These are phyloP conservation scores for Drosophila diplacantha DNA, from an alignment of 2,888 invertebrate species.

Conservation along the genomic window DNA sequence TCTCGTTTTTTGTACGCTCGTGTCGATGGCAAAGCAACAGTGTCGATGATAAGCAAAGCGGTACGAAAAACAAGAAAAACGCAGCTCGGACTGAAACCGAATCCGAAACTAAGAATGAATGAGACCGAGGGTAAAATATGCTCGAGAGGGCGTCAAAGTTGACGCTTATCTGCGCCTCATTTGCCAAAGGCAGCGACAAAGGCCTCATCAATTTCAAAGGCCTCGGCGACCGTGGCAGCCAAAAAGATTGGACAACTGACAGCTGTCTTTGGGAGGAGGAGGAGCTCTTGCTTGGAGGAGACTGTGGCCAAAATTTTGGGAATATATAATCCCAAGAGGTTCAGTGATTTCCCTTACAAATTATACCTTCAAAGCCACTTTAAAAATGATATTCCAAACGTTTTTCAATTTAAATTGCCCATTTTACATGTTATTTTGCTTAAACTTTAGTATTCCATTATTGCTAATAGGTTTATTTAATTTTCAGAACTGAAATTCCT, in stretches of 20 bases:
- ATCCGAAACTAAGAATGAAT: conserved; percentile 20
- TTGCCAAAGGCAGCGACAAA: conserved; percentile 65
- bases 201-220: conserved; percentile 65
- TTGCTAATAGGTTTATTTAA: background rate
- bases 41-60: conserved; percentile 20
- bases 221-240: conserved; percentile 16
- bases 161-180: conserved; percentile 68
- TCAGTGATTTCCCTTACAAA: background rate
- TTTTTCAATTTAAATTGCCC: too few relatives aligned
- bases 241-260: conserved; percentile 58
- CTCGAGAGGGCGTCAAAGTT: conserved; percentile 62
- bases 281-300: conserved; percentile 8
- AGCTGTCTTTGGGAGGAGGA: conserved; percentile 30
- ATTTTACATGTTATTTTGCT: background rate
- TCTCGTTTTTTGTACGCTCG: background rate
- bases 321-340: background rate
- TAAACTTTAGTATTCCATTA: background rate
- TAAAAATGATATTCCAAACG: background rate
- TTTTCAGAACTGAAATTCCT: background rate
- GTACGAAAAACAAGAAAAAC: conserved; percentile 21
- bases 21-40: conserved; percentile 27
- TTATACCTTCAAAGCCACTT: rapidly evolving
- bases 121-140: conserved; percentile 28
- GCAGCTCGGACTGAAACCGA: conserved; percentile 13
- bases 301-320: background rate